Conservation (phyloP, 2,888 invertebrate species). For the Drosophila incognita region DNA sequence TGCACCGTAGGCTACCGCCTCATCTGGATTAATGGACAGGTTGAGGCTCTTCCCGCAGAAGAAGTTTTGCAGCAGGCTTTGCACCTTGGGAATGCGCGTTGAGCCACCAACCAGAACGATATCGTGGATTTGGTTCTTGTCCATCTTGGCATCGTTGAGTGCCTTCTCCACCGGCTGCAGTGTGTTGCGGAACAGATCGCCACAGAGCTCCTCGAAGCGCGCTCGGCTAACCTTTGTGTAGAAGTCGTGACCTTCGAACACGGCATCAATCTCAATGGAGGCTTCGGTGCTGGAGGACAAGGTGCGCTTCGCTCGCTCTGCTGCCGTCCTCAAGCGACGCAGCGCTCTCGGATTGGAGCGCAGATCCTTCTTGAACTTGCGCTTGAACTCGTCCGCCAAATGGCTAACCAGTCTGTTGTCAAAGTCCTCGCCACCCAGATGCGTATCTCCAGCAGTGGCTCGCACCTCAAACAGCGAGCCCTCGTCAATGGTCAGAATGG, state of each 20-base stretch:
- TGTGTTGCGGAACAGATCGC: conserved; percentile 90
- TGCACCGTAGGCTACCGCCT: conserved; percentile 92
- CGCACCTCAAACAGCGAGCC: conserved; percentile 95
- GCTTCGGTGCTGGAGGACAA: conserved; percentile 92
- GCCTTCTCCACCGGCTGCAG: conserved; percentile 92
- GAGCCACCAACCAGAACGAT: conserved; percentile 93
- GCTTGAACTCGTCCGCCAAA: conserved; percentile 94
- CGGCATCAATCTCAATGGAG: conserved; percentile 90
- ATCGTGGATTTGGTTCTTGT: conserved; percentile 91
- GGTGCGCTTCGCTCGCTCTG: conserved; percentile 91
- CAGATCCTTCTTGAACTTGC: conserved; percentile 90
- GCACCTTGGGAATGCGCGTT: conserved; percentile 92
- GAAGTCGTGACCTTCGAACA: conserved; percentile 90
- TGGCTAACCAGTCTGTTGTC: conserved; percentile 95
- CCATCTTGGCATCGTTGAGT: conserved; percentile 91
- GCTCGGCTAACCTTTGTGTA: conserved; percentile 90
- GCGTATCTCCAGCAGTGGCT: conserved; percentile 97
- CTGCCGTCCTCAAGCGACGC: conserved; percentile 90
- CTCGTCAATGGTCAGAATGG: conserved; percentile 97
- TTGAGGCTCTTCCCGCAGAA: conserved; percentile 91
- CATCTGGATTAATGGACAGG: conserved; percentile 92
- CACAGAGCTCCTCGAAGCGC: conserved; percentile 91
- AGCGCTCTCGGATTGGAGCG: conserved; percentile 88
- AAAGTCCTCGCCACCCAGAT: conserved; percentile 95
- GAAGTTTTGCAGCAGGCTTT: conserved; percentile 90